Base-by-base conservation (phyloP, 2,888 invertebrate species). In the Eudasyphora cyanicolor region DNA sequence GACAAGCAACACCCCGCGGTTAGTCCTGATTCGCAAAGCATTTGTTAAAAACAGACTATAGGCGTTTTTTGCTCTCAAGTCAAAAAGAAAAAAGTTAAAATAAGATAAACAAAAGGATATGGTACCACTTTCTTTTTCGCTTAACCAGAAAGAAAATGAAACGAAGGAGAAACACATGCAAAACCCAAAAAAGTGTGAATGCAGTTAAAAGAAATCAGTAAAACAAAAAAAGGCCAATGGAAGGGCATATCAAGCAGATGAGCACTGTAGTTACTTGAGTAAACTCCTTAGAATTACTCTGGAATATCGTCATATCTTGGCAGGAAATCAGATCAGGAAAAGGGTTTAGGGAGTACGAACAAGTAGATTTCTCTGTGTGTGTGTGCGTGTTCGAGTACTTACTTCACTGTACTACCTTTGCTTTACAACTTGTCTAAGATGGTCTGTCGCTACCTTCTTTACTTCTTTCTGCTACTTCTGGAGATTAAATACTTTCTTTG, bases 1-100 rank as follows among this genome's bases (percentile, higher is more conserved):
- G 86, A 71, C 78, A 82, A 79, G 82, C 82, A 84, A 85, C 86
- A 86, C 85, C 85, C 79, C 51, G 80, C 69, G 32, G 32, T 78
- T 71, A 76, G 81, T 38, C 64, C 77, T 77, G n/a, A 67, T 21
- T 14, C 73, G 51, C n/a, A 21, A 71, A 75, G 29, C 38, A 38
- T n/a, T 38, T 45, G 21, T 35, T 62, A 82, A 71, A 21, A 29
- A 69, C 29, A 73, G n/a, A n/a, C 3, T 45, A 45, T 2, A 45
- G 45, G 5, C 14, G 14, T 45, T 45, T 45, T n/a, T 73, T 76
- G 14, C 69, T 77, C 42, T 80, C 21, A 80, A 62, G n/a, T n/a
- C 69, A 38, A 76, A 81, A 38, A 62, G 60, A 67, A 67, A 42
- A 27, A 81, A 51, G 35, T 80, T 57, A 29, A 73, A 64, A 67